Evolutionary conservation across 2,888 invertebrate species (phyloP).

Genomic region (Cyrtodaria siliqua): DNA sequence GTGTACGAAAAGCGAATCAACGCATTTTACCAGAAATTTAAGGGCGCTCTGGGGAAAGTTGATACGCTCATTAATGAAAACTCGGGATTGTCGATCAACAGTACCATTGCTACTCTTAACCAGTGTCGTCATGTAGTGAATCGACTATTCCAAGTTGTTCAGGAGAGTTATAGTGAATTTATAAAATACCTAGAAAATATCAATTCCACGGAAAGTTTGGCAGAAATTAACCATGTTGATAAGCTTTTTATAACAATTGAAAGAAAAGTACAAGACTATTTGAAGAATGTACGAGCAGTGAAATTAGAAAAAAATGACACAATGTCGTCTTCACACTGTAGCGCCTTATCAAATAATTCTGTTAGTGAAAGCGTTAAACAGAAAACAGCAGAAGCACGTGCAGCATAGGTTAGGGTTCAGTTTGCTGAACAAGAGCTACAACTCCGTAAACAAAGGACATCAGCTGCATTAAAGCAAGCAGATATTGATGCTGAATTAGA

Average conservation of each 20-base stretch:
- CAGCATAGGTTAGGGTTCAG: neutral
- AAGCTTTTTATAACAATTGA: neutral
- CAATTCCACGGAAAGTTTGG: neutral
- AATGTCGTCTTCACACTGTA: too few species aligned
- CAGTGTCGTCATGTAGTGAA: neutral
- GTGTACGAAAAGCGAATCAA: neutral
- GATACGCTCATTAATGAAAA: neutral
- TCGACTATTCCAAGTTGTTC: neutral
- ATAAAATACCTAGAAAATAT: slow-evolving; percentile 6
- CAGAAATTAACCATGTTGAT: neutral
- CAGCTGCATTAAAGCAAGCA: neutral
- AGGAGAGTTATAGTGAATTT: neutral
- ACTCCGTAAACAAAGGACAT: neutral
- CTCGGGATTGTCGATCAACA: neutral
- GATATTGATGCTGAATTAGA: slow-evolving; percentile 6
- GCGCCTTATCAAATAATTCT: neutral
- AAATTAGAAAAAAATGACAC: neutral
- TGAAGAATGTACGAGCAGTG: neutral
- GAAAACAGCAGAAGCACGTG: neutral
- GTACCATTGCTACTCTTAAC: neutral
- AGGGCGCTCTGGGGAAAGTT: neutral
- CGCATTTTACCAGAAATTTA: neutral
- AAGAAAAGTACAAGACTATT: neutral
- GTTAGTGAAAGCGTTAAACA: neutral
- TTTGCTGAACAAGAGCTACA: neutral